Conservation (phyloP, 2,113 vertebrate species). For the Microcebus griseorufus region DNA sequence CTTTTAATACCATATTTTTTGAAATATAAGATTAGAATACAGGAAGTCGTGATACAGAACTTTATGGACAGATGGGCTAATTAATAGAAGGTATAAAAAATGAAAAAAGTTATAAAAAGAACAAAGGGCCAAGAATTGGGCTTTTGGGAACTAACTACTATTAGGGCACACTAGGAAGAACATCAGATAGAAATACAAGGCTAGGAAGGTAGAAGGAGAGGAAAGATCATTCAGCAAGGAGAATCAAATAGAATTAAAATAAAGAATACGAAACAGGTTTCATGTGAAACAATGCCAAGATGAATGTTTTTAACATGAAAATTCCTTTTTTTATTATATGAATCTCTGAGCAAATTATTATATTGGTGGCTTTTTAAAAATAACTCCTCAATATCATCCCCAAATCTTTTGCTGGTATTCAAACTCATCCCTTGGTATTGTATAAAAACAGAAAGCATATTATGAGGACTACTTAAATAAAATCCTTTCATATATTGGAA, state of each 20-base stretch:
- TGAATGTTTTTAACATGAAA: neutral
- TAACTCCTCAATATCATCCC: neutral
- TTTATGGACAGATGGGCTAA: neutral
- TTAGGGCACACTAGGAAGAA: neutral
- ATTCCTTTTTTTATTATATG: neutral
- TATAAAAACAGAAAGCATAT: neutral
- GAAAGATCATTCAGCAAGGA: neutral
- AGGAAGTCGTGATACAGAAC: neutral
- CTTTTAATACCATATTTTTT: neutral
- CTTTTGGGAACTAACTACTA: neutral
- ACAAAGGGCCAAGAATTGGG: neutral
- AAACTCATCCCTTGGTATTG: neutral
- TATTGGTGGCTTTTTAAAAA: neutral
- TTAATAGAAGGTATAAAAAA: neutral
- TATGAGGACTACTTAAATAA: neutral
- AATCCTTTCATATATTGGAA: constrained; percentile 2
- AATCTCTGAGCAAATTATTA: neutral
- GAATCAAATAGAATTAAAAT: neutral
- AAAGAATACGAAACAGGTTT: neutral
- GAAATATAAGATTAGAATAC: neutral
- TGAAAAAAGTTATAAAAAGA: neutral
- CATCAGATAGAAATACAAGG: neutral
- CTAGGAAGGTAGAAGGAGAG: neutral
- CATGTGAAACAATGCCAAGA: neutral
- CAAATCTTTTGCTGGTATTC: constrained; percentile 13